Base-by-base conservation (phyloP, 1,140 invertebrate genomes). In the Tribolium madens region DNA sequence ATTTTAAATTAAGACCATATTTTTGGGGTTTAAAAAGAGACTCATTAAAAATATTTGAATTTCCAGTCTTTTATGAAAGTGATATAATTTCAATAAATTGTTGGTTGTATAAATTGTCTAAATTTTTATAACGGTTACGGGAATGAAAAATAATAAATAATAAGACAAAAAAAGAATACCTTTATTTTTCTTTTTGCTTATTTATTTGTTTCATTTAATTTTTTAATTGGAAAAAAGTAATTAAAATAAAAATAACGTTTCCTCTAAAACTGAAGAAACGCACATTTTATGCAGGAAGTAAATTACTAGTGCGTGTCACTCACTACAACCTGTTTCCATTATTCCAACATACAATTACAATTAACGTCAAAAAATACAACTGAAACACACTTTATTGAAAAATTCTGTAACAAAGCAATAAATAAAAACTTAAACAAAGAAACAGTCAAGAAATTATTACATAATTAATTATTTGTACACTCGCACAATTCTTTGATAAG, bases 341-440 rank as follows among this genome's bases (percentile, higher is more conserved):
- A 33, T 14, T 33, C 12, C 2, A 64, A 64, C 57, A 64, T 64
- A 64, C 26, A 64, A 64, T 64, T 64, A 64, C 57, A 64, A 64
- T 64, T 64, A 64, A 33, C 21, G 26, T 64, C 57, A 15, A n/a
- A 57, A 17, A 57, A 21, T 5, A 33, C 18, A 9, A 26, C 18
- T 57, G 21, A 12, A 33, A 12, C 18, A 26, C 14, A 15, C 57
- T 64, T 64, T 64, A 64, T 64, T 64, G 26, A 26, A 64, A 64
- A 21, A 33, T 10, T 42, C 26, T 13, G 10, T 33, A 31, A 64
- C 21, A 64, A 42, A 64, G 57, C 13, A 64, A 64, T 64, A 64
- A 64, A 64, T 64, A 64, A 64, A 64, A 64, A 64, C 57, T 64
- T 64, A 64, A 10, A 57, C 52, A 57, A 21, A 26, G 33, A 64